Percentiles rank a stretch among this genome's conserved stretches.
Evolutionary conservation across 2,113 vertebrate genomes (phyloP).

Genomic region (Okapia johnstoni): DNA sequence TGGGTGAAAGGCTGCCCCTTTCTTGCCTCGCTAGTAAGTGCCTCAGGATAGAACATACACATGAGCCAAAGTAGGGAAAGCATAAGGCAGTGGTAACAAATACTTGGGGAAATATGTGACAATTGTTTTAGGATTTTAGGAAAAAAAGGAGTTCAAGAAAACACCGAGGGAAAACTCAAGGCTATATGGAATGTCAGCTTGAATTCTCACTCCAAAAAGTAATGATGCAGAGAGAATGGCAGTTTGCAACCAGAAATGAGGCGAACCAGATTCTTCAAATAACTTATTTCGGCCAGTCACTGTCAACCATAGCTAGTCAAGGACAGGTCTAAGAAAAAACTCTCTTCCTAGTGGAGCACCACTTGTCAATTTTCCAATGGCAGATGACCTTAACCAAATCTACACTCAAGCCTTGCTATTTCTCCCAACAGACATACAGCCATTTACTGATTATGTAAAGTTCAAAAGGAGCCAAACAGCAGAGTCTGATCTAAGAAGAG

Average conservation of each 20-base stretch:
- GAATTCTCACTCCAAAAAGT: not conserved
- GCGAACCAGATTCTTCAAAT: slow-evolving; percentile 14
- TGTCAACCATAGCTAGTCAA: not conserved
- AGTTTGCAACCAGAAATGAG: slow-evolving; percentile 39
- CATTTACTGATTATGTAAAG: not conserved
- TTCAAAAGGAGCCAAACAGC: slow-evolving; percentile 37
- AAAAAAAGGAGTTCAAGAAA: slow-evolving; percentile 4
- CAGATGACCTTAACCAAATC: not conserved
- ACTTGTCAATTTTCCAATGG: slow-evolving; percentile 5
- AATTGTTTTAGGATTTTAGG: not conserved
- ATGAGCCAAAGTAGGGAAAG: not conserved
- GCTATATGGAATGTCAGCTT: not conserved
- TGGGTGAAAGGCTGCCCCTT: not conserved
- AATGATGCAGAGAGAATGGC: slow-evolving; percentile 15
- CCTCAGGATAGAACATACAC: not conserved
- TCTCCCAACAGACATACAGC: not conserved
- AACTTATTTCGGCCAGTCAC: not conserved
- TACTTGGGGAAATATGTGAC: not conserved
- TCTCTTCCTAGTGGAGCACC: not conserved
- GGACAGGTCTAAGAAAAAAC: slow-evolving; percentile 9
- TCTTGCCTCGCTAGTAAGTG: not conserved
- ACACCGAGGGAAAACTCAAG: not conserved
- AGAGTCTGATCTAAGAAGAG: not conserved
- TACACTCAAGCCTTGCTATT: not conserved
- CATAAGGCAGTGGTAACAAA: not conserved